A percentile compares a stretch with the other conserved stretches of the same genome.
phyloP scores from a whole-genome alignment of 2,888 invertebrate species.

The Noctua comes region DNA sequence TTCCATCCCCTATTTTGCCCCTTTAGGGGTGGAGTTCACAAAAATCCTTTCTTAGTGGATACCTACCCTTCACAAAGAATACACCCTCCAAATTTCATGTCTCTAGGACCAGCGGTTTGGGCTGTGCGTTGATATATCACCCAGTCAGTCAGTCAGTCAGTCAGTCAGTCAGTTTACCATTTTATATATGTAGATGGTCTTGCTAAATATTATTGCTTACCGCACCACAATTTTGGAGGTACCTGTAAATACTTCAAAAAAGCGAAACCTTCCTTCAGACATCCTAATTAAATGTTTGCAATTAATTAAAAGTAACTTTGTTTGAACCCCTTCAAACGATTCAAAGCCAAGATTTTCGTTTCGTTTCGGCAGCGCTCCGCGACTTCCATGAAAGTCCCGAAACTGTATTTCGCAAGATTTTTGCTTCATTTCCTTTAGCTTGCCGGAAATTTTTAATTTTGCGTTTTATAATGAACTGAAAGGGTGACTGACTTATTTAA shows the following conservation, averaged over 20 bases:
- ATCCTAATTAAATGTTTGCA: conserved; percentile 70
- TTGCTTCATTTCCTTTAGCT: background rate
- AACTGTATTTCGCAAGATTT: conserved; percentile 19
- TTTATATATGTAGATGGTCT: too few relatives aligned
- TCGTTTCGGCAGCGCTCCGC: conserved; percentile 16
- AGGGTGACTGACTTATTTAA: conserved; percentile 9
- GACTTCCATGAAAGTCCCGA: conserved; percentile 13
- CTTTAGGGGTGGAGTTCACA: too few relatives aligned
- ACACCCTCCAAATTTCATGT: too few relatives aligned
- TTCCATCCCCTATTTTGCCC: too few relatives aligned
- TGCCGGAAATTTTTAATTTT: conserved; percentile 4
- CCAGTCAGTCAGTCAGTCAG: too few relatives aligned
- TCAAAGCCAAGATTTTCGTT: conserved; percentile 43
- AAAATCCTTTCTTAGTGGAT: too few relatives aligned
- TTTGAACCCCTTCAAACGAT: conserved; percentile 42
- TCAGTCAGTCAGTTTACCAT: too few relatives aligned
- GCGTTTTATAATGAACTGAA: conserved; percentile 2
- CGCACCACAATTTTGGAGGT: background rate
- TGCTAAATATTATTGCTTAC: background rate
- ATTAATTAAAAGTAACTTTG: conserved; percentile 68
- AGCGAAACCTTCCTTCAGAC: conserved; percentile 27
- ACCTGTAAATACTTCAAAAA: conserved; percentile 10
- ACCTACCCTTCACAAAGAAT: too few relatives aligned
- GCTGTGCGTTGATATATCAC: too few relatives aligned
- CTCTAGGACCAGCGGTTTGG: too few relatives aligned